Evolutionary conservation across 2,797 vertebrate genomes (phyloP), one percentile per base, ranked within the genome.

Genomic region (Semotilus atromaculatus): DNA sequence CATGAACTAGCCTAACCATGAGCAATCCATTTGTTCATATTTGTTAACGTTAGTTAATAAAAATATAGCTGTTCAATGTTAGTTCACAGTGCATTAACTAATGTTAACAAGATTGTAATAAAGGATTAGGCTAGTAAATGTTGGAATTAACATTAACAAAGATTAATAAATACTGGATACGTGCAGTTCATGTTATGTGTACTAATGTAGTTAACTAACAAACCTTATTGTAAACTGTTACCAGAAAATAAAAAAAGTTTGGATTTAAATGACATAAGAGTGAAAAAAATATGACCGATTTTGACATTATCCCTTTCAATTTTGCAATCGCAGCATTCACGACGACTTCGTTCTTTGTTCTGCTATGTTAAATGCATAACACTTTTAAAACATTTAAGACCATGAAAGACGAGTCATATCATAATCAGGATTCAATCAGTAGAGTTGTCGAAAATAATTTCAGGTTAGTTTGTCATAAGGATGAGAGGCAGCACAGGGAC

Each of bases 401-500:
- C 40, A 51, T 64, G 60, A 71, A 45, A 82, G 62, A 71, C 55
- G 21, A 79, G 34, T 70, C 48, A 85, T 64, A 45, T 26, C 60
- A 26, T 40, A 67, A 77, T 71, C 43, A 71, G 53, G 64, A 82
- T 73, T 70, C 78, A 85, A 82, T 79, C 73, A 60, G 79, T 19
- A 48, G 18, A 23, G 45, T 9, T 79, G 85, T 73, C 36, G 2
- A 66, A 68, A 86, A 71, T 83, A 76, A 88, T 88, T 83, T 79
- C 51, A 64, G 14, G 77, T 74, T 72, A 16, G 51, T 67, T 45
- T 75, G 67, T 64, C 38, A 5, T 55, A 38, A 70, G 29, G 40
- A 80, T 36, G 51, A 38, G 81, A n/a, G 68, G 3, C 78, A 70
- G 72, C 45, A 71, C 64, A 60, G 68, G 78, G 74, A 31, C 31